Conservation (phyloP, 1,140 invertebrate genomes). For the Philopotamus ludificatus region DNA sequence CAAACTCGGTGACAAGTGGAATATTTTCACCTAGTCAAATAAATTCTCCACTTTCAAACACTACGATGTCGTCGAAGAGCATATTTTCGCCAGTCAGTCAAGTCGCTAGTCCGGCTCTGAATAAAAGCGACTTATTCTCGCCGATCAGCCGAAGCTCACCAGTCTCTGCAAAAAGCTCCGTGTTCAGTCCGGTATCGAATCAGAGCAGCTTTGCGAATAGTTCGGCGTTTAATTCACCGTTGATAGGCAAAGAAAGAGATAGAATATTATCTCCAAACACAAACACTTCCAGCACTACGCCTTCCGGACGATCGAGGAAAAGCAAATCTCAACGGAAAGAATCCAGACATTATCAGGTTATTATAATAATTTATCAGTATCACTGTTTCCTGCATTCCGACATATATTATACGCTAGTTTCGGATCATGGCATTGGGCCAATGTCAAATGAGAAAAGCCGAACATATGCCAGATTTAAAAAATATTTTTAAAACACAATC, state of each 20-base stretch:
- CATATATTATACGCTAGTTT: no score
- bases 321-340: constrained; percentile 60
- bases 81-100: constrained; percentile 55
- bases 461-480: constrained; percentile 9
- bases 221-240: constrained; percentile 53
- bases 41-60: constrained; percentile 55
- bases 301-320: constrained; percentile 55
- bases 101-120: constrained; percentile 44
- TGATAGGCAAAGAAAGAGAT: constrained; percentile 53
- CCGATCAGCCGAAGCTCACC: constrained; percentile 53
- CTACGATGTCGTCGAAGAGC: constrained; percentile 56
- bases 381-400: neutral
- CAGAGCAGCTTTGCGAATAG: constrained; percentile 42
- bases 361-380: neutral
- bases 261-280: constrained; percentile 56
- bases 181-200: constrained; percentile 53
- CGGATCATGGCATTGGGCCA: constrained; percentile 18
- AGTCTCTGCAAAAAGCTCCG: constrained; percentile 48
- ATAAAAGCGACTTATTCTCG: constrained; percentile 55
- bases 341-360: constrained; percentile 65
- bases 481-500: neutral
- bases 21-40: constrained; percentile 58
- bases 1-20: constrained; percentile 57
- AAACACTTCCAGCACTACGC: constrained; percentile 54
- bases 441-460: neutral